Base-by-base conservation (phyloP, 2,888 invertebrate genomes). In the Odontothrips loti region DNA sequence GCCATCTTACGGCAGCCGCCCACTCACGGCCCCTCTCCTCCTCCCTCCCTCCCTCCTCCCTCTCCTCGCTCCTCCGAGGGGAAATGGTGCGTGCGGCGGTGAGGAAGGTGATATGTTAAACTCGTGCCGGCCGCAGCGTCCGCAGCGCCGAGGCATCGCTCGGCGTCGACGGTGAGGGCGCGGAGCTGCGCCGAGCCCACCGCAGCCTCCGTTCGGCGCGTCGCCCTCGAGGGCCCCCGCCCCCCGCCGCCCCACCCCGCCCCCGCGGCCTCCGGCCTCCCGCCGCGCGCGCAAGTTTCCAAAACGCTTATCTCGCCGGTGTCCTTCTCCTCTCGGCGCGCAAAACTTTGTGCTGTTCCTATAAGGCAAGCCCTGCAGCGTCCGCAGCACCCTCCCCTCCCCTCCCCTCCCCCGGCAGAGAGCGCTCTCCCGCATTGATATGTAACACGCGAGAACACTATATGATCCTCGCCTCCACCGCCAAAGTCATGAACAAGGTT, bases 41-140 rank as follows among this genome's bases (percentile, higher is more conserved):
- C 3, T 6, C 34, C 34, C 34, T 6, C 34, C 34, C 34, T 6
- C 34, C 34, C 34, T 6, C 6, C 34, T 6, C 6, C 34, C 34
- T 43, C 34, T 43, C n/a, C 48, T 48, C 51, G 15, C 58, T 58
- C 58, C 15, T 8, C n/a, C 12, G 58, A 58, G 58, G 58, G n/a
- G 58, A 58, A 58, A 58, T 58, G 58, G 58, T n/a, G 58, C 58
- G 58, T n/a, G 58, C 2, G 34, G 34, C 34, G 34, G 34, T 43
- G 34, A 17, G 58, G 68, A 27, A 75, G 27, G 68, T 27, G 68
- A 75, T 75, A 75, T 75, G 68, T 75, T 75, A 75, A 27, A 27
- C 58, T 9, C 6, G 58, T 15, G 58, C 15, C 68, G 68, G 23
- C 63, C 68, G 68, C 68, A 23, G 68, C 23, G 68, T n/a, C 68